Conservation (phyloP, 53 echinoderm and acorn worm species). For the Pentamera pediparva region DNA sequence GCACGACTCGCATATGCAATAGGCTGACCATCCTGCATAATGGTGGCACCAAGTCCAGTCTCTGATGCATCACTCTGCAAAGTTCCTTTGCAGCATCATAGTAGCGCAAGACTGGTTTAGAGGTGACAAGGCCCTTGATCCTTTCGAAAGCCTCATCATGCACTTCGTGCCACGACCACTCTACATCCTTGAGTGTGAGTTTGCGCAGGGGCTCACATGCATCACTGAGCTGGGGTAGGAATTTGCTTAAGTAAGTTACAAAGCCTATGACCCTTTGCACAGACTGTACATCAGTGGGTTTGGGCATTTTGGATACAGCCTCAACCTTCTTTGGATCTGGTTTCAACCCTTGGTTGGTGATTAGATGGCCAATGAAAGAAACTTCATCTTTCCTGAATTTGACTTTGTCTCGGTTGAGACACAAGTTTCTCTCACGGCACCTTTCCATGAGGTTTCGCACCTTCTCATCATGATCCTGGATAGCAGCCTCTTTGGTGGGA, state of each 20-base stretch:
- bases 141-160: not conserved
- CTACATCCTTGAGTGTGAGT: constrained; percentile 34
- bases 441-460: constrained; percentile 36
- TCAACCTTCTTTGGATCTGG: constrained; percentile 16
- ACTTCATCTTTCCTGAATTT: constrained; percentile 3
- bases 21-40: constrained; percentile 57
- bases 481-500: constrained; percentile 22
- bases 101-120: constrained; percentile 18
- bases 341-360: constrained; percentile 29
- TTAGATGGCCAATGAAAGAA: constrained; percentile 35
- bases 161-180: constrained; percentile 8
- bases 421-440: constrained; percentile 19
- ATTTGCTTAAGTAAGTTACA: constrained; percentile 37
- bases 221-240: constrained; percentile 40
- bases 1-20: constrained; percentile 60
- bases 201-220: constrained; percentile 34
- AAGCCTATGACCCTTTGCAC: constrained; percentile 34
- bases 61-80: constrained; percentile 53
- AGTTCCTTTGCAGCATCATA: constrained; percentile 10
- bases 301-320: constrained; percentile 30
- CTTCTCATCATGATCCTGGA: constrained; percentile 33
- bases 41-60: constrained; percentile 48
- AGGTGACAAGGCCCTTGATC: constrained; percentile 20
- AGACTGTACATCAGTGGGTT: constrained; percentile 28
- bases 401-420: not conserved